Evolutionary conservation across 2,113 vertebrate genomes (phyloP).

Genomic region (Tiliqua scincoides): DNA sequence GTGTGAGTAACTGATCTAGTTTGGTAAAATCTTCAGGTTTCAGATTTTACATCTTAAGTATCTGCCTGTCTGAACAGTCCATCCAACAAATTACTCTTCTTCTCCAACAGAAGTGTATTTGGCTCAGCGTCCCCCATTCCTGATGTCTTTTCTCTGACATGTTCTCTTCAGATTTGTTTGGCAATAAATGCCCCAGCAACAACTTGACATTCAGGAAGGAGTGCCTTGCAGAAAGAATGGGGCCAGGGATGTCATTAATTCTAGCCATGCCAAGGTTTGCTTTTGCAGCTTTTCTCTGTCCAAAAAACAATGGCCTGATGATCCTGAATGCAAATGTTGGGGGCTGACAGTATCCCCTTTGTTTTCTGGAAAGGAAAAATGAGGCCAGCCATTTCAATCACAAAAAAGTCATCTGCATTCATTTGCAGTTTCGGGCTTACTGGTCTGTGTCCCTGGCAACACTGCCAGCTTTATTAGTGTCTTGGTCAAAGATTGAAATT

Average conservation of each 20-base stretch:
- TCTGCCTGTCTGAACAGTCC: background rate
- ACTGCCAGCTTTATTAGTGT: conserved; percentile 25
- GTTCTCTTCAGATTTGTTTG: conserved; percentile 50
- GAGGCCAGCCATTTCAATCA: conserved; percentile 48
- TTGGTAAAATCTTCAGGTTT: background rate
- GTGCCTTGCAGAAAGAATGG: background rate
- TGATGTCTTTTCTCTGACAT: conserved; percentile 49
- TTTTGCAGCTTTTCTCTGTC: conserved; percentile 33
- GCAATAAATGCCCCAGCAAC: conserved; percentile 33
- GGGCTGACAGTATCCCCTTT: conserved; percentile 20
- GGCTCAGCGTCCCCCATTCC: conserved; percentile 20
- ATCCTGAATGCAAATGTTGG: conserved; percentile 67
- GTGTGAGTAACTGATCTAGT: background rate
- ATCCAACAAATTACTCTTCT: conserved; percentile 7
- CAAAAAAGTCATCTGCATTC: conserved; percentile 46
- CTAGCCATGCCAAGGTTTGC: conserved; percentile 34
- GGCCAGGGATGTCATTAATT: conserved; percentile 57
- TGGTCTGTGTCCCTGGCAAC: background rate
- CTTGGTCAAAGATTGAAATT: conserved; percentile 45
- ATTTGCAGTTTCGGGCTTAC: background rate
- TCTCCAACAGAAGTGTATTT: conserved; percentile 27
- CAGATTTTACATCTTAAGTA: background rate
- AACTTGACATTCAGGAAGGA: conserved; percentile 61
- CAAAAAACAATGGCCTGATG: conserved; percentile 52
- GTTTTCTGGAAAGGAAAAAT: conserved; percentile 42